These are phyloP conservation scores for Gryllus longicercus DNA, from an alignment of 2,888 invertebrate genomes.

Conservation along the genomic window DNA sequence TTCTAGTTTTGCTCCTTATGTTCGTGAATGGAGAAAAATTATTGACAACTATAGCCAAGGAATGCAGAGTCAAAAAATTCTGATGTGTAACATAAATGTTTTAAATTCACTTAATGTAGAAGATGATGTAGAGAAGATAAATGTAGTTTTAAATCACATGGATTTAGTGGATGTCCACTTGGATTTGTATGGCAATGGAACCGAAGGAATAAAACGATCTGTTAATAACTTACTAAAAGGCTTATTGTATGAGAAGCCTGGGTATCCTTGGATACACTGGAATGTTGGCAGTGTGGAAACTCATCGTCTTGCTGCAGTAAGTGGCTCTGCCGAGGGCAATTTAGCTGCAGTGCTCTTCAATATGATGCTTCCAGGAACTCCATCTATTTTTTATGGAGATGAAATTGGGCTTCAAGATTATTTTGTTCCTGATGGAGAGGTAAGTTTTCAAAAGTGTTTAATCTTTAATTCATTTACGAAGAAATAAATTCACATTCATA, in stretches of 20 bases:
- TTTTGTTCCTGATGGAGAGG: constrained; percentile 55
- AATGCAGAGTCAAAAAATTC: constrained; percentile 50
- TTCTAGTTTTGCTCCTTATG: constrained; percentile 54
- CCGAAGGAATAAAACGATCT: constrained; percentile 56
- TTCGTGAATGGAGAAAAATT: constrained; percentile 67
- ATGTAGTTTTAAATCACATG: constrained; percentile 57
- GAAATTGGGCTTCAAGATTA: constrained; percentile 72
- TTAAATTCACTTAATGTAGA: constrained; percentile 50
- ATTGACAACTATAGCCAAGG: constrained; percentile 38
- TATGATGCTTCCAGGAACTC: constrained; percentile 80
- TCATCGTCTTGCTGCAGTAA: constrained; percentile 57
- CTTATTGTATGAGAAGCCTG: constrained; percentile 56
- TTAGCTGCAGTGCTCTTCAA: constrained; percentile 69
- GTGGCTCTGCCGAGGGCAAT: constrained; percentile 57
- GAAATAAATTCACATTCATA: too few species aligned
- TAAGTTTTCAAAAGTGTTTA: constrained; percentile 19
- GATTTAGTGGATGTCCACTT: constrained; percentile 71
- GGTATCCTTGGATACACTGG: constrained; percentile 78
- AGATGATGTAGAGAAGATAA: constrained; percentile 52
- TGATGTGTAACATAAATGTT: constrained; percentile 63
- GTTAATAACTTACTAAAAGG: constrained; percentile 58
- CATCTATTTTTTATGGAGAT: constrained; percentile 87
- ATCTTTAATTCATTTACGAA: neutral
- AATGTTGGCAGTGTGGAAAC: constrained; percentile 65
- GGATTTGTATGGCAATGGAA: constrained; percentile 54